Evolutionary conservation across 2,113 vertebrate species (phyloP), one percentile per base, ranked within the genome.

Genomic region (Psittacula cyanocephala): DNA sequence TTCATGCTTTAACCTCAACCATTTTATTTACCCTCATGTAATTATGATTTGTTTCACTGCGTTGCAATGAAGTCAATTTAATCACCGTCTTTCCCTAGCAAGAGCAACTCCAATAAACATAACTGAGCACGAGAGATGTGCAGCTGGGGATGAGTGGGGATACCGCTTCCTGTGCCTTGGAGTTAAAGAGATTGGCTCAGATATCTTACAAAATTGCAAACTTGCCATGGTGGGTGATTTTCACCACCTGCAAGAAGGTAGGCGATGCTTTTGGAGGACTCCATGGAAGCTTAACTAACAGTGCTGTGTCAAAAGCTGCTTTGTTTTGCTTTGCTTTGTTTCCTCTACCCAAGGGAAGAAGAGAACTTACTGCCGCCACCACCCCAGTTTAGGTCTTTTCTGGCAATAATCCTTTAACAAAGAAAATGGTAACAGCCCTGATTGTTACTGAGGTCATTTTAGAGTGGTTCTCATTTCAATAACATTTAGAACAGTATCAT

Each of bases 121-220:
- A 7, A 18, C 35, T n/a, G 7, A 41, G 52, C 47, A 79, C 13
- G 46, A 46, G 18, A 6, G 68, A 80, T 18, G 39, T 1, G 2
- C 11, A 47, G 43, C 24, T 2, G 0, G 6, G 24, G 13, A 33
- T 25, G 39, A 25, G 49, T 0, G 1, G 19, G 23, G 70, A 55
- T 12, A 9, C 16, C 33, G 41, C 55, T 49, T 52, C 29, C 39
- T 74, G 28, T n/a, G 41, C 46, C 25, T 43, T 19, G 11, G 13
- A 33, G 17, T 13, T 20, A 67, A 59, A 63, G 53, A 75, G 25
- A n/a, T 6, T 11, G 17, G n/a, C 22, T 53, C 2, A 0, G 28
- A 17, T 27, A 18, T 13, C 50, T 24, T 24, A 17, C 15, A n/a
- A 71, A 79, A 85, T 16, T 50, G 24, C 25, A 31, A 18, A 44